A percentile compares a stretch with the other conserved stretches of the same genome.
phyloP scores from a whole-genome alignment of 2,888 invertebrate species.

The Plebejus argus region DNA sequence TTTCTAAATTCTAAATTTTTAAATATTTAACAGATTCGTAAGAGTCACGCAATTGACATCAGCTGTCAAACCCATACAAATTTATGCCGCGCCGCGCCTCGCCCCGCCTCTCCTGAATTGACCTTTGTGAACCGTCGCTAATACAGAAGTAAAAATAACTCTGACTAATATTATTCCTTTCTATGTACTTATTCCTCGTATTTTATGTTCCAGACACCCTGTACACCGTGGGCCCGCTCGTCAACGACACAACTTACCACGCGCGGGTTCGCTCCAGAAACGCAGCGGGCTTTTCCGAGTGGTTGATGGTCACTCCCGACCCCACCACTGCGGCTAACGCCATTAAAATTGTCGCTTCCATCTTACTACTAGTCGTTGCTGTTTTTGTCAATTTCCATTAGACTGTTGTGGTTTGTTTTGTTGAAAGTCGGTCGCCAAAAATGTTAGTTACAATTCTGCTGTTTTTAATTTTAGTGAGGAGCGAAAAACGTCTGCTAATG shows the following conservation, averaged over 20 bases:
- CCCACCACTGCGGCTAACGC: constrained; percentile 54
- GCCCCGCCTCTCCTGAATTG: too few species aligned
- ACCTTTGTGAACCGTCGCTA: too few species aligned
- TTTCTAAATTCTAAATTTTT: too few species aligned
- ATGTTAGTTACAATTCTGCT: neutral
- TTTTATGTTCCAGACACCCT: constrained; percentile 53
- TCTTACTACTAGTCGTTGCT: constrained; percentile 48
- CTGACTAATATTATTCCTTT: too few species aligned
- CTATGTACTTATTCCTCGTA: constrained; percentile 12
- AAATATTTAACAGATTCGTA: too few species aligned
- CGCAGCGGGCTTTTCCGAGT: constrained; percentile 67
- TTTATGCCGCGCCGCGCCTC: too few species aligned
- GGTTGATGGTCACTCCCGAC: constrained; percentile 51
- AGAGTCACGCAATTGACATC: too few species aligned
- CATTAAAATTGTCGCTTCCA: constrained; percentile 42
- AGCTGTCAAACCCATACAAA: too few species aligned
- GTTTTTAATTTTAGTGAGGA: neutral
- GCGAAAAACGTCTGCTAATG: too few species aligned
- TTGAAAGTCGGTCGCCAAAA: neutral
- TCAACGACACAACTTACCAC: constrained; percentile 60
- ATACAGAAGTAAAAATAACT: too few species aligned
- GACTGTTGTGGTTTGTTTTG: neutral
- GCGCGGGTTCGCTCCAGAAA: constrained; percentile 64
- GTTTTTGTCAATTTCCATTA: constrained; percentile 46
- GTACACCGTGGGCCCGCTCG: constrained; percentile 58